Percentiles rank a stretch among this genome's conserved stretches.
phyloP scores from a whole-genome alignment of 2,888 invertebrate species.

The Platycheirus rosarum region DNA sequence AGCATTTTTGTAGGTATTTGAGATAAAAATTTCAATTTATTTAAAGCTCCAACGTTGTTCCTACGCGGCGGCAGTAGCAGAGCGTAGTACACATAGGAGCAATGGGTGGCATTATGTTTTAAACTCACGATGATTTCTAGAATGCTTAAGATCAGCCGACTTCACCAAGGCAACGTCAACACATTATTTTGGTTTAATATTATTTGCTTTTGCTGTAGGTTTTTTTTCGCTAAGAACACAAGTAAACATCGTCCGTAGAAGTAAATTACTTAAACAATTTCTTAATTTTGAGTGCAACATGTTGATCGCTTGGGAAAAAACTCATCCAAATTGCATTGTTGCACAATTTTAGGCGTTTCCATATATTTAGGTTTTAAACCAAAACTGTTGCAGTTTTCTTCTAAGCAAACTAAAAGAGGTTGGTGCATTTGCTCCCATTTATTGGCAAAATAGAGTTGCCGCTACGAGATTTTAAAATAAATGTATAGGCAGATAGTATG shows the following conservation, averaged over 20 bases:
- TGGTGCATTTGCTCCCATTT: too few species aligned
- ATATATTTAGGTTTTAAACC: slow-evolving; percentile 51
- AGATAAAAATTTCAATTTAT: slow-evolving; percentile 39
- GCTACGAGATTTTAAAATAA: too few species aligned
- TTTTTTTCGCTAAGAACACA: neutral
- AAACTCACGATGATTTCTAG: slow-evolving; percentile 40
- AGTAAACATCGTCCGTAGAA: neutral
- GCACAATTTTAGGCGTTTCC: slow-evolving; percentile 64
- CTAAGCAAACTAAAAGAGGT: too few species aligned
- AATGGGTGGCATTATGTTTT: slow-evolving; percentile 64
- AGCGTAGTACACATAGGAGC: slow-evolving; percentile 16
- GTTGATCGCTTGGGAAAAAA: too few species aligned
- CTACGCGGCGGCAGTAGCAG: neutral
- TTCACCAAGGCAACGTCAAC: neutral
- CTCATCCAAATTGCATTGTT: slow-evolving; percentile 26
- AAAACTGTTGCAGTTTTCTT: slow-evolving; percentile 41
- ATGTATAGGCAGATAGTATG: too few species aligned
- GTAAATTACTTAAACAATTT: neutral
- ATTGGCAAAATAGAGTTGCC: too few species aligned
- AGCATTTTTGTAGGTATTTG: slow-evolving; percentile 10
- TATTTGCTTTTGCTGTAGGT: too few species aligned
- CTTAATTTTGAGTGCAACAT: too few species aligned
- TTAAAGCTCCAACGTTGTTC: slow-evolving; percentile 24
- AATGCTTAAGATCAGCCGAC: slow-evolving; percentile 55
- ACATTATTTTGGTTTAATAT: neutral